Evolutionary conservation across 1,140 invertebrate species (phyloP).

Genomic region (Pseudobourletiella spinata): DNA sequence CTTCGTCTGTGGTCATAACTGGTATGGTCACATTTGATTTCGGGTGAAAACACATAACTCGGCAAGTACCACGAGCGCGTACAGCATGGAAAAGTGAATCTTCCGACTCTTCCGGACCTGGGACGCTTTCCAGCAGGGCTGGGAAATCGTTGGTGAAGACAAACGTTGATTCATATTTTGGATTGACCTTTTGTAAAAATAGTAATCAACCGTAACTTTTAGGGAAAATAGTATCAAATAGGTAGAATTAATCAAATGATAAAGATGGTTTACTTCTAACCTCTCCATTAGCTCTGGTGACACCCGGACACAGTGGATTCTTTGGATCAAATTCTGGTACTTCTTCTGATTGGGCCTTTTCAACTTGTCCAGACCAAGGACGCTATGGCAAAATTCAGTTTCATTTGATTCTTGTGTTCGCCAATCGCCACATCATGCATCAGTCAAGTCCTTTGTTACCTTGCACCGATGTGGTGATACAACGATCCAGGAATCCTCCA

Average conservation of each 20-base stretch:
- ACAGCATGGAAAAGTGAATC: slow-evolving; percentile 72
- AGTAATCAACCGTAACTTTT: not conserved
- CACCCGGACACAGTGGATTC: slow-evolving; percentile 87
- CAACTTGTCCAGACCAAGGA: slow-evolving; percentile 89
- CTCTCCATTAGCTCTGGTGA: slow-evolving; percentile 67
- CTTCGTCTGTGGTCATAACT: slow-evolving; percentile 70
- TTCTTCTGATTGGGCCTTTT: slow-evolving; percentile 50
- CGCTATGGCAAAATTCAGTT: slow-evolving; percentile 40
- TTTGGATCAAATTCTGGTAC: slow-evolving; percentile 61
- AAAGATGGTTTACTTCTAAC: slow-evolving; percentile 44
- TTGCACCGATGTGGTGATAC: slow-evolving; percentile 90
- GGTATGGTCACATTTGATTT: slow-evolving; percentile 83
- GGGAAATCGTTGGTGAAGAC: slow-evolving; percentile 96
- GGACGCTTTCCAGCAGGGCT: slow-evolving; percentile 72
- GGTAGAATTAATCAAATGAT: not conserved
- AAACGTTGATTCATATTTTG: slow-evolving; percentile 76
- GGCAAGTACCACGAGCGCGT: slow-evolving; percentile 74
- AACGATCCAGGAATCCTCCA: slow-evolving; percentile 89
- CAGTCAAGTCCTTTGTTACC: slow-evolving; percentile 3
- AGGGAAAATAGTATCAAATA: not conserved
- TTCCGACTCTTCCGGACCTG: slow-evolving; percentile 54
- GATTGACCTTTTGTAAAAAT: slow-evolving; percentile 56
- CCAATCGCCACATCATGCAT: too few relatives aligned
- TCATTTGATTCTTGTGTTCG: not conserved
- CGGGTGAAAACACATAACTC: slow-evolving; percentile 97